These are phyloP conservation scores for Tetramorium simillimum DNA, from an alignment of 1,140 invertebrate species.

Conservation along the genomic window DNA sequence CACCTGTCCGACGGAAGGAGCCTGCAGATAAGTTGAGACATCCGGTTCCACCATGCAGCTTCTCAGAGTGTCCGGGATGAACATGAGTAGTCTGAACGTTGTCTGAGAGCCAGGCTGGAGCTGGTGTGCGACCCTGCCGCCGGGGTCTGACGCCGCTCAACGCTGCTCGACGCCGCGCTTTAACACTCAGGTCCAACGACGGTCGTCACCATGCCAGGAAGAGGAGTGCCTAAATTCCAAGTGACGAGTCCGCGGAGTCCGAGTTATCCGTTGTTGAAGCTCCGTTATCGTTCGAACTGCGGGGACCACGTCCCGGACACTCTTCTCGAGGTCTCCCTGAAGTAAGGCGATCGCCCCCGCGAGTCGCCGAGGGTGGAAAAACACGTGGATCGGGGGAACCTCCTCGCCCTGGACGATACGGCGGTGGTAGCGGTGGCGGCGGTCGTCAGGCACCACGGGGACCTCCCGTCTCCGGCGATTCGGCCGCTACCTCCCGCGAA, in stretches of 20 bases:
- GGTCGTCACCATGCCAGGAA: background rate
- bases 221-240: background rate
- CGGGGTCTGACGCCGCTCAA: slow-evolving; percentile 19
- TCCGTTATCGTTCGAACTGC: background rate
- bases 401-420: background rate
- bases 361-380: background rate
- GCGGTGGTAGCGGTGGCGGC: background rate
- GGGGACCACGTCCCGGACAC: background rate
- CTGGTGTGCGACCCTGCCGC: slow-evolving; percentile 46
- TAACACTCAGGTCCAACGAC: slow-evolving; percentile 1
- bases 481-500: slow-evolving; percentile 1
- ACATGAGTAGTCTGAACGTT: slow-evolving; percentile 88
- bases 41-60: slow-evolving; percentile 94
- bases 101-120: slow-evolving; percentile 76
- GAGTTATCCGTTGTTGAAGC: background rate
- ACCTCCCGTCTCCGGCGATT: background rate
- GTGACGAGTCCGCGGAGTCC: background rate
- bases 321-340: background rate
- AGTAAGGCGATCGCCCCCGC: background rate
- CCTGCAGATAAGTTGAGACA: slow-evolving; percentile 93
- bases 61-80: slow-evolving; percentile 92
- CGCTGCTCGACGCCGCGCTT: slow-evolving; percentile 20
- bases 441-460: background rate
- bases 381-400: background rate
- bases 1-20: slow-evolving; percentile 93